Percentiles rank a stretch among this genome's conserved stretches.
Evolutionary conservation across 2,797 vertebrate species (phyloP).

Genomic region (Agapornis canus): DNA sequence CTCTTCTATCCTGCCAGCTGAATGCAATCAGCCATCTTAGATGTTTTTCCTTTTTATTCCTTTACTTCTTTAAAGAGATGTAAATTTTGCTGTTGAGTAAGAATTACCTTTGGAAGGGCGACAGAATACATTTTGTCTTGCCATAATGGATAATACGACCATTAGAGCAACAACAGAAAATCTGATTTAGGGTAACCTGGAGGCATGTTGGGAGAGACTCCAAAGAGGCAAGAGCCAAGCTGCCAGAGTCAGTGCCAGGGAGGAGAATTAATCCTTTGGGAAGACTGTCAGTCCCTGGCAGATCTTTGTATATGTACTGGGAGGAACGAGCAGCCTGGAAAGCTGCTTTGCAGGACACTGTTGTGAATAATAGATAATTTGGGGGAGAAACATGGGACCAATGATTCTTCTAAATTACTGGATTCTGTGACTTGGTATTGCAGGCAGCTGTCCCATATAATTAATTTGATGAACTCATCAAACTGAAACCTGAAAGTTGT

Average conservation of each 20-base stretch:
- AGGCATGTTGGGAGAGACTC: slow-evolving; percentile 28
- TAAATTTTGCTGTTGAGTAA: neutral
- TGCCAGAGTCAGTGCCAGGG: neutral
- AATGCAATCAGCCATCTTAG: neutral
- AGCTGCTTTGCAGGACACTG: neutral
- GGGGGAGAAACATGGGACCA: rapidly evolving
- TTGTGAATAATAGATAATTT: rapidly evolving
- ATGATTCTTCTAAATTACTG: rapidly evolving
- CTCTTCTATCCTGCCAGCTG: neutral
- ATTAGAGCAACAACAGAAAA: neutral
- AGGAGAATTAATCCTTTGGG: neutral
- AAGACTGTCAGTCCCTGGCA: neutral
- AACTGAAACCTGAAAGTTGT: too few species aligned
- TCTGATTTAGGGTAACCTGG: slow-evolving; percentile 25
- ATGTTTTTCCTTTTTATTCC: neutral
- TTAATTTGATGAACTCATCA: neutral
- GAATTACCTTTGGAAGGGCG: neutral
- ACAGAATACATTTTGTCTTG: neutral
- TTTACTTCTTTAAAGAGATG: neutral
- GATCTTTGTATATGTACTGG: rapidly evolving
- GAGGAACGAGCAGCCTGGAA: neutral
- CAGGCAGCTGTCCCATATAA: rapidly evolving
- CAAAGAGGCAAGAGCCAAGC: neutral
- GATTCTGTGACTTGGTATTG: neutral
- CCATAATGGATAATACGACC: neutral